These are phyloP conservation scores for Apamea epomidion DNA, from an alignment of 2,888 invertebrate species.

Conservation along the genomic window DNA sequence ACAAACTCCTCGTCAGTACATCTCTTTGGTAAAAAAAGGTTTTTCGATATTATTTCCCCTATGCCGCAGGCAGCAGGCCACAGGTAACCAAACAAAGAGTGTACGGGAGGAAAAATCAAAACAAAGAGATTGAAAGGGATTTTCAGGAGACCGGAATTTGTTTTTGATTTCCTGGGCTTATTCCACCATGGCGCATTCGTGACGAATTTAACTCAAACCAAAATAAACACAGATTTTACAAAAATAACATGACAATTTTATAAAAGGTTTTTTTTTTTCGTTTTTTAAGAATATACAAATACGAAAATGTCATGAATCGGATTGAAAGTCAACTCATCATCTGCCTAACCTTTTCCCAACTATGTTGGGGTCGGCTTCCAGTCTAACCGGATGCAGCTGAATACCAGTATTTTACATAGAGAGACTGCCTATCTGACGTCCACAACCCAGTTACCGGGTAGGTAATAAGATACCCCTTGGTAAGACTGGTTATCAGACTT, in stretches of 20 bases:
- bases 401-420: too few species aligned
- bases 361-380: too few species aligned
- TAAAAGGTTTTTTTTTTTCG: background rate
- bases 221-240: background rate
- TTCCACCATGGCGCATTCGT: background rate
- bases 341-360: too few species aligned
- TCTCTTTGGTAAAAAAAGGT: background rate
- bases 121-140: background rate
- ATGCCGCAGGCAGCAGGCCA: background rate
- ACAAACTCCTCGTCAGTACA: background rate
- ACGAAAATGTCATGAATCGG: too few species aligned
- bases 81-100: background rate
- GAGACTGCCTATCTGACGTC: too few species aligned
- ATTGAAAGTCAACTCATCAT: background rate
- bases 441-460: too few species aligned
- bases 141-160: background rate
- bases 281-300: background rate
- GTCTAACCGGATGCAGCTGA: too few species aligned
- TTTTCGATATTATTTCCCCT: background rate
- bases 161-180: background rate
- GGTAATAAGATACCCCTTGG: too few species aligned
- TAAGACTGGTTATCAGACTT: too few species aligned
- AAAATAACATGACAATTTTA: background rate
- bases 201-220: background rate
- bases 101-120: slow-evolving; percentile 13